Evolutionary conservation across 2,888 invertebrate species (phyloP), one percentile per base, ranked within the genome.

Genomic region (Habrosyne pyritoides): DNA sequence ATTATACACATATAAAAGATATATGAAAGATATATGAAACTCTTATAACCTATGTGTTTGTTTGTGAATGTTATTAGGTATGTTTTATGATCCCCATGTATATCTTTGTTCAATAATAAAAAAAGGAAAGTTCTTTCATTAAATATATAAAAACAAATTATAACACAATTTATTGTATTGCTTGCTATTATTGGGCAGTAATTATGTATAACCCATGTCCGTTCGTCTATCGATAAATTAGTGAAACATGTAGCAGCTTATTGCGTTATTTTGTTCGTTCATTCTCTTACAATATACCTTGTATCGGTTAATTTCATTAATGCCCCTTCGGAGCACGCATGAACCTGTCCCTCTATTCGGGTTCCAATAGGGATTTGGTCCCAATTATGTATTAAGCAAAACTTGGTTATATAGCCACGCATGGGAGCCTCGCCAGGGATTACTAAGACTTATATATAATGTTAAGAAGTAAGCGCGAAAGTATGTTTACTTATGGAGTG

Each of bases 251-350:
- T n/a, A 22, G 7, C 14, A 24, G n/a, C 10, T 50, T 50, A 28
- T 50, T 50, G 14, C 10, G 21, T 50, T 50, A 50, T 50, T 50
- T 50, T 50, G 28, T 50, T 28, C 28, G 50, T 22, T 21, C 21
- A 21, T 50, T 73, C 74, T 73, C 76, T 71, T 70, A 66, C 73
- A 77, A 73, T 80, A 82, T 83, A 82, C 81, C 79, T 81, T 75
- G 83, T 79, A 76, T 72, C 75, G 82, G 86, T 84, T 90, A 90
- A 91, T 91, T 89, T 87, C 83, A 91, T 91, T 91, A 91, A 89
- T 89, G 84, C 86, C 80, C 83, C 82, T 71, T 71, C 75, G 76
- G 81, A 84, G 82, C 89, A 89, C 89, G 89, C 89, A 84, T 81
- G 81, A 83, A 84, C 81, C 82, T 81, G 86, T 83, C 87, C 84